phyloP scores from a whole-genome alignment of 2,888 invertebrate genomes.

The Suillia variegata region DNA sequence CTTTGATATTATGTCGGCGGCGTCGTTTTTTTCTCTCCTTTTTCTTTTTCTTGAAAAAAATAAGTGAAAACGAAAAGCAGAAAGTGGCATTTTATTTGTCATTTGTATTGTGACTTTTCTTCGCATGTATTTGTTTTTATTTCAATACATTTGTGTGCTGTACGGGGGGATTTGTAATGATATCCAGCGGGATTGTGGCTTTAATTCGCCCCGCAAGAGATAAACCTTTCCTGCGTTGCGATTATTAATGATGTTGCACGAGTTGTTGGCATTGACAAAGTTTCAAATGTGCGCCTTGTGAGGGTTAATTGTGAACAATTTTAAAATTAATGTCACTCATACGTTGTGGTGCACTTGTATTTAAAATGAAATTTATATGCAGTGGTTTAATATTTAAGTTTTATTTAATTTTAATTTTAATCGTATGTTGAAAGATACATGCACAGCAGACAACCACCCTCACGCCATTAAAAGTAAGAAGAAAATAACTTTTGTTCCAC shows the following conservation, averaged over 20 bases:
- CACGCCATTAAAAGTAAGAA: too few species aligned
- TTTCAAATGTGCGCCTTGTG: not conserved
- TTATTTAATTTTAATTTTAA: too few species aligned
- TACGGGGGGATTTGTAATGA: slow-evolving; percentile 4
- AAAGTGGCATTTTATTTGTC: not conserved
- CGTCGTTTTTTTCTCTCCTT: not conserved
- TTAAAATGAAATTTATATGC: too few species aligned
- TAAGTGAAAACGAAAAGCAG: too few species aligned
- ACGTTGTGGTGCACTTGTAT: too few species aligned
- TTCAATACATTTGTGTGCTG: too few species aligned
- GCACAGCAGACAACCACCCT: too few species aligned
- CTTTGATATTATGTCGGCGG: not conserved
- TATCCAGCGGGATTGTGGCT: slow-evolving; percentile 14
- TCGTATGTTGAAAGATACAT: too few species aligned
- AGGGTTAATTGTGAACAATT: too few species aligned
- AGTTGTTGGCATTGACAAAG: slow-evolving; percentile 11
- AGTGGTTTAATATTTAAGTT: too few species aligned
- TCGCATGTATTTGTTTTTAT: not conserved
- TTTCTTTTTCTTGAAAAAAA: not conserved
- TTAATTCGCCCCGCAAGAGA: slow-evolving; percentile 15
- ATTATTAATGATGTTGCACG: slow-evolving; percentile 19
- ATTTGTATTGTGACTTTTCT: not conserved
- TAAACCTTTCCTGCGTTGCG: slow-evolving; percentile 16
- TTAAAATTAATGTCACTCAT: too few species aligned
- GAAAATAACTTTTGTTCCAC: not conserved